Conservation (phyloP, 2,888 invertebrate genomes). For the Phyllotreta striolata region DNA sequence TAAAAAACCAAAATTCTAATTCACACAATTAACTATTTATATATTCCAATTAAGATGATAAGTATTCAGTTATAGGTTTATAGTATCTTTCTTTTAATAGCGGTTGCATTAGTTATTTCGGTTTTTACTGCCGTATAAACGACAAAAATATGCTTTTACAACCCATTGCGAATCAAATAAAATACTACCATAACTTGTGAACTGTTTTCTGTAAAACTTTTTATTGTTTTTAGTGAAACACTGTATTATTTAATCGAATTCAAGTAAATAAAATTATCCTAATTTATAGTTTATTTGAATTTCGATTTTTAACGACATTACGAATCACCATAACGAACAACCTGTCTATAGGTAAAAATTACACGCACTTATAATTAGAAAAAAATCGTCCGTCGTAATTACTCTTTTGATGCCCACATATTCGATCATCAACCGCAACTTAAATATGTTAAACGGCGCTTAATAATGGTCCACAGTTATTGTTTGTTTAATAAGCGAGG, state of each 20-base stretch:
- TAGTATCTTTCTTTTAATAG: constrained; percentile 4
- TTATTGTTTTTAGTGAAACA: no score
- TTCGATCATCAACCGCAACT: constrained; percentile 27
- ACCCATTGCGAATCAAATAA: constrained; percentile 3
- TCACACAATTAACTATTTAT: no score
- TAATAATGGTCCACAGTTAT: constrained; percentile 38
- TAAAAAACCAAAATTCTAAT: no score
- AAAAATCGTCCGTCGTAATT: constrained; percentile 27
- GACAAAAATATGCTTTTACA: constrained; percentile 1
- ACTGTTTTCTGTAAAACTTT: no score
- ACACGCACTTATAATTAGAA: constrained; percentile 11
- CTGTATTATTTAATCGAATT: no score
- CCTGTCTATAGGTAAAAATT: neutral
- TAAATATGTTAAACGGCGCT: constrained; percentile 38
- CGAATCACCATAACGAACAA: no score
- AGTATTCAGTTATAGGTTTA: neutral
- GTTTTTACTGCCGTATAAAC: constrained; percentile 5
- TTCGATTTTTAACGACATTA: no score
- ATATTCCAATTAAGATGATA: neutral
- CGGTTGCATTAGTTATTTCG: neutral
- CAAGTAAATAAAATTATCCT: no score
- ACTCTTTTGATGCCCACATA: constrained; percentile 33
- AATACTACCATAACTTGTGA: no score
- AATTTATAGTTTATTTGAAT: no score
- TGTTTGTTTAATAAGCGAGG: constrained; percentile 38